phyloP scores from a whole-genome alignment of 1,140 invertebrate species.

The Camponotus floridanus region DNA sequence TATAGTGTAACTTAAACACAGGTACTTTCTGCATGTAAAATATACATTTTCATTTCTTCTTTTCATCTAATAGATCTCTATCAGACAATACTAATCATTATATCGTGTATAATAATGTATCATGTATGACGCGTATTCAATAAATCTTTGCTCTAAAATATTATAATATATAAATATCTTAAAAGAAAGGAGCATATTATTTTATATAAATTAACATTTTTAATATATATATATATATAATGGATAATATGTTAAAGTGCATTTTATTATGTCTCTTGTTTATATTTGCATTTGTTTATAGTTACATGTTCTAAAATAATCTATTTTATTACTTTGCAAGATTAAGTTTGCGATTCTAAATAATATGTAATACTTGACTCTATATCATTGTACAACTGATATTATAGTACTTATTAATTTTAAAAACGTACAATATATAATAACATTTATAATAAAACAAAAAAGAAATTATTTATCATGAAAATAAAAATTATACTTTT shows the following conservation, averaged over 20 bases:
- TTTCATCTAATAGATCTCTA: constrained; percentile 2
- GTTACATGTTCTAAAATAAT: neutral
- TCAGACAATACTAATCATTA: constrained; percentile 42
- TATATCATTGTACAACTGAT: neutral
- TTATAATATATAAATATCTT: neutral
- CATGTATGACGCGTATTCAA: neutral
- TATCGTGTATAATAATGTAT: constrained; percentile 18
- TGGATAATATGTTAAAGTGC: constrained; percentile 18
- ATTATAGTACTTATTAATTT: neutral
- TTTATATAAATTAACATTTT: constrained; percentile 19
- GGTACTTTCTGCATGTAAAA: constrained; percentile 32
- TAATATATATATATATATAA: neutral
- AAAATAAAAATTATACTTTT: constrained; percentile 12
- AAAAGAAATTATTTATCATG: neutral
- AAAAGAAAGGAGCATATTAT: neutral
- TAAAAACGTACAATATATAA: neutral
- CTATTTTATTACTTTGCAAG: neutral
- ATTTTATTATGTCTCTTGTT: constrained; percentile 1
- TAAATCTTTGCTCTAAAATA: neutral
- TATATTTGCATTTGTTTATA: neutral
- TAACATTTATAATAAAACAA: constrained; percentile 21
- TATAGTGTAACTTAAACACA: constrained; percentile 3
- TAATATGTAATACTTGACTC: constrained; percentile 8
- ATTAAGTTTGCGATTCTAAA: constrained; percentile 9
- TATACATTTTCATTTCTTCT: constrained; percentile 38